Evolutionary conservation across 2,888 invertebrate genomes (phyloP), one percentile per base, ranked within the genome.

Genomic region (Pammene fasciana): DNA sequence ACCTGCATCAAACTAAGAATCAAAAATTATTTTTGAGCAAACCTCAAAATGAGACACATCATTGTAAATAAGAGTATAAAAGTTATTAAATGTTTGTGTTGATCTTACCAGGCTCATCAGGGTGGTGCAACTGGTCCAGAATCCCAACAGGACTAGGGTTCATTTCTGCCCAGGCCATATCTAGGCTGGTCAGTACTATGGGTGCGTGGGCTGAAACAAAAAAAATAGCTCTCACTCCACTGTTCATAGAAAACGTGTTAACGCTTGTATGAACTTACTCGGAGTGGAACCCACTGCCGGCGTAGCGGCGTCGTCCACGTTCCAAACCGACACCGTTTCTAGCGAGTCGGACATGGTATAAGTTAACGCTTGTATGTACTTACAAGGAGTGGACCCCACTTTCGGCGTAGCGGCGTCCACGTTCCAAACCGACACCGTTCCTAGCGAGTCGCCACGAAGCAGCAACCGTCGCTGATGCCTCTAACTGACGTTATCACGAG

Each of bases 361-460:
- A 9, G 9, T 9, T 38, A 38, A 7, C 9, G 9, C 38, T 9
- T 14, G 46, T 68, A 43, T 45, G 71, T 46, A 84, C 95, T 86
- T 93, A 95, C 86, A 94, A 87, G 76, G 95, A 89, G 79, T 94
- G 90, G 68, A 73, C 10, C 78, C 77, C 83, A 88, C 78, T 93
- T 88, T 79, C 3, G 95, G 94, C 2, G 90, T 76, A 0, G 96
- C 95, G 5, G 97, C 95, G 54, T 98, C 98, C 7, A 99, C 95
- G 68, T 94, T 95, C 99, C 99, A 99, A 7, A 97, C 93, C 6
- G 97, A 95, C 3, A 99, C 95, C 14, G 96, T 96, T 0, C 99
- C 99, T 76, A 97, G 97, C 0, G 98, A 98, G 86, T 99, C 99
- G 0, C 99, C 99, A 0, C 99, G 94, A 6, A 99, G 85, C 77